Evolutionary conservation across 2,888 invertebrate species (phyloP).

Genomic region (Agrochola litura): DNA sequence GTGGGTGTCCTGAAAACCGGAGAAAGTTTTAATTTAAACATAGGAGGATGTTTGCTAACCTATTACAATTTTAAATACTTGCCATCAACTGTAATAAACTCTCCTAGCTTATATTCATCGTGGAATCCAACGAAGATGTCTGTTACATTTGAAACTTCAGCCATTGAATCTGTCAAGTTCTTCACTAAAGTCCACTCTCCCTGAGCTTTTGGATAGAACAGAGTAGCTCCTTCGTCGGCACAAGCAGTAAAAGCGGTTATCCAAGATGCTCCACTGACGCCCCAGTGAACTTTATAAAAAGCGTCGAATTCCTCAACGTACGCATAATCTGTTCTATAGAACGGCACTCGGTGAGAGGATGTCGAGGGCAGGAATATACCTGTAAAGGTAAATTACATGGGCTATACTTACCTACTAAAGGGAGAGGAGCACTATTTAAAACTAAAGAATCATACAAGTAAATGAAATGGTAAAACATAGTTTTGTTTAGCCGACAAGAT

Average conservation of each 20-base stretch:
- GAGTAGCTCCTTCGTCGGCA: no score
- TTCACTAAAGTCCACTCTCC: no score
- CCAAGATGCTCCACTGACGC: no score
- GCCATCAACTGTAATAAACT: slow-evolving; percentile 76
- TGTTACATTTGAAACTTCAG: slow-evolving; percentile 57
- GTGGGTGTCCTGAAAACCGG: slow-evolving; percentile 40
- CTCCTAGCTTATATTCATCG: slow-evolving; percentile 70
- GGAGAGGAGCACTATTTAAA: neutral
- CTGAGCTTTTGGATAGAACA: no score
- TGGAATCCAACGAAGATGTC: slow-evolving; percentile 73
- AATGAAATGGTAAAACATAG: no score
- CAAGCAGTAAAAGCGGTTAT: no score
- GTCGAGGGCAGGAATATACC: slow-evolving; percentile 48
- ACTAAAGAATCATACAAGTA: no score
- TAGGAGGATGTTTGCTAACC: neutral
- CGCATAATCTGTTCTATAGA: slow-evolving; percentile 74
- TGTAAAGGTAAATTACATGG: slow-evolving; percentile 38
- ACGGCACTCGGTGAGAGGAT: slow-evolving; percentile 58
- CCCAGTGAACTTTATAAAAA: no score
- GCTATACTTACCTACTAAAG: no score
- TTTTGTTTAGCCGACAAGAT: no score
- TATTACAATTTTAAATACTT: slow-evolving; percentile 29
- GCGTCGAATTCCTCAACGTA: slow-evolving; percentile 54
- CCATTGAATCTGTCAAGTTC: slow-evolving; percentile 33
- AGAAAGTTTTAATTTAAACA: neutral